A percentile compares a stretch with the other conserved stretches of the same genome.
These are phyloP conservation scores for Eupithecia pulchellata DNA, from an alignment of 2,888 invertebrate species.

Conservation along the genomic window DNA sequence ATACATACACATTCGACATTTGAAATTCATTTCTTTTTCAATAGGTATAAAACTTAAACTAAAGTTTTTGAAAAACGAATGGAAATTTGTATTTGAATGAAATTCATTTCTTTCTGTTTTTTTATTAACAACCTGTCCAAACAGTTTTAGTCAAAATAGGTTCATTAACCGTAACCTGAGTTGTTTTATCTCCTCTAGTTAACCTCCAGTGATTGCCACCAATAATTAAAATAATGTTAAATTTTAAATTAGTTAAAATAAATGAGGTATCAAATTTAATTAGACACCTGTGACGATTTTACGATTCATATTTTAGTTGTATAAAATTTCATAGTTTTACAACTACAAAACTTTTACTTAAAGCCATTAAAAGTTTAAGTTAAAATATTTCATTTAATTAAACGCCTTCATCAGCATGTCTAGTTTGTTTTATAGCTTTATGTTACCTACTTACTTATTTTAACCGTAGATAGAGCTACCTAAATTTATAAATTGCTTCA, in stretches of 20 bases:
- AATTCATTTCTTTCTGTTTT: too few species aligned
- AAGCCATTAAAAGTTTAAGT: slow-evolving; percentile 16
- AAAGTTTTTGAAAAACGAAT: too few species aligned
- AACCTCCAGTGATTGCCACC: slow-evolving; percentile 18
- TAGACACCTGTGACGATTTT: slow-evolving; percentile 47
- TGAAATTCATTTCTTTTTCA: too few species aligned
- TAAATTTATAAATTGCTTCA: not conserved
- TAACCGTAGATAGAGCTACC: not conserved
- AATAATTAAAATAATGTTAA: slow-evolving; percentile 31
- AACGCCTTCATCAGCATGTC: slow-evolving; percentile 3
- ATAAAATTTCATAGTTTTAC: slow-evolving; percentile 42
- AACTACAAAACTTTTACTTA: slow-evolving; percentile 23
- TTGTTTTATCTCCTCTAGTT: slow-evolving; percentile 14
- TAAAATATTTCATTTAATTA: slow-evolving; percentile 8
- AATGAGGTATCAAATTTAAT: slow-evolving; percentile 44
- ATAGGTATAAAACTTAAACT: too few species aligned
- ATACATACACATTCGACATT: too few species aligned
- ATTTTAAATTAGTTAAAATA: slow-evolving; percentile 37
- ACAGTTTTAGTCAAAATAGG: slow-evolving; percentile 14
- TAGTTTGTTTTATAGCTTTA: not conserved
- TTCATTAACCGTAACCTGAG: slow-evolving; percentile 12
- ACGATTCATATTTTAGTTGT: slow-evolving; percentile 38
- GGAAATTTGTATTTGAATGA: too few species aligned
- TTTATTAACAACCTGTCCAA: not conserved
- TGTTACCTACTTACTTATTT: not conserved